Base-by-base conservation (phyloP, 2,113 vertebrate species). In the Macrotus californicus region DNA sequence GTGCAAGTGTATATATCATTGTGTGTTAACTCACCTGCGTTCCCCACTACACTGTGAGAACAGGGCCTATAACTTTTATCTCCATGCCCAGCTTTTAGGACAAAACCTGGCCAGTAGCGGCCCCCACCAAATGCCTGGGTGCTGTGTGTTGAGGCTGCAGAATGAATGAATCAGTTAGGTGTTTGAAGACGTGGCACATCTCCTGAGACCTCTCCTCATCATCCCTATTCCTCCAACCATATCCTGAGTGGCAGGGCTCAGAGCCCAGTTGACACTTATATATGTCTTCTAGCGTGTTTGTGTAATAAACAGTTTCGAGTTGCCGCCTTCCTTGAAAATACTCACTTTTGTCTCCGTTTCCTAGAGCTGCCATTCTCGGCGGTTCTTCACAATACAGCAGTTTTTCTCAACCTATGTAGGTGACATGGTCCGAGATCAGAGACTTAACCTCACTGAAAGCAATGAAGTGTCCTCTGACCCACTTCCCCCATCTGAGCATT, bases 341-440 rank as follows among this genome's bases (percentile, higher is more conserved):
- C 16, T 82, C 14, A 7, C 7, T 8, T 92, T 24, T 29, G n/a
- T 82, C 59, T n/a, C n/a, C 13, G 0, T 43, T n/a, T 61, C 18
- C 24, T 22, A 6, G n/a, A 19, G 19, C 73, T n/a, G 1, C 41
- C 29, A 2, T 59, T 50, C 18, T 70, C n/a, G 59, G 4, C 39
- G 54, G 29, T 26, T 41, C 80, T 84, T 50, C 26, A 48, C 2
- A 18, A 7, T 16, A n/a, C 7, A 26, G 2, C 22, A 6, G 9
- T 43, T 59, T 21, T 39, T 59, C 64, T 11, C 26, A 12, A 61
- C 29, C 14, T 34, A 0, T 0, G 1, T n/a, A 18, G 3, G 13
- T 77, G 50, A 24, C 34, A 2, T 67, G 39, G 11, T 41, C 31
- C 69, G 10, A 79, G 41, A 69, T 89, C 69, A 67, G 83, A 89